Conservation (phyloP, 2,113 vertebrate genomes). For the Onychostruthus taczanowskii region DNA sequence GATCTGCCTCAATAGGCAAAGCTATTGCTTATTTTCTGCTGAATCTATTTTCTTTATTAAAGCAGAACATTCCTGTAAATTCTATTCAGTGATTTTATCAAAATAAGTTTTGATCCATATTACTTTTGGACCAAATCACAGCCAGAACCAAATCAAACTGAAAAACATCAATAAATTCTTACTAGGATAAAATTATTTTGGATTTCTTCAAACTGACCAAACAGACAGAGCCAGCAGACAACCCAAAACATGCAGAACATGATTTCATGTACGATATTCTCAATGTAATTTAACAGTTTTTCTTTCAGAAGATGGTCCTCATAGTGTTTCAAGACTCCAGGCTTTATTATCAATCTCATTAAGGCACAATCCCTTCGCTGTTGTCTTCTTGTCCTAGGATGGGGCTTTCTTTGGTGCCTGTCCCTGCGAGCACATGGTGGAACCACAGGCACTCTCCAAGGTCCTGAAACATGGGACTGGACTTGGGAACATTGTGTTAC, state of each 20-base stretch:
- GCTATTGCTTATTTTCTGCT: not conserved
- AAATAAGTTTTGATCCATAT: not conserved
- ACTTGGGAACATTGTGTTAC: not conserved
- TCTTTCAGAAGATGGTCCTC: not conserved
- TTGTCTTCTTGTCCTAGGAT: not conserved
- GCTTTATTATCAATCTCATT: not conserved
- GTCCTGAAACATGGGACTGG: constrained; percentile 64
- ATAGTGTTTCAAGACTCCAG: not conserved
- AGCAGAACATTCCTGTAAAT: not conserved
- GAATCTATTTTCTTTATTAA: not conserved
- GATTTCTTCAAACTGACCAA: not conserved
- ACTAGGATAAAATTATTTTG: not conserved
- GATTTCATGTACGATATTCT: not conserved
- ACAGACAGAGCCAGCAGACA: not conserved
- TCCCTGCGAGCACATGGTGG: accelerated
- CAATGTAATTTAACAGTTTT: not conserved
- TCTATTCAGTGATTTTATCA: not conserved
- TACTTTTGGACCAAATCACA: not conserved
- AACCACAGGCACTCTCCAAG: constrained; percentile 63
- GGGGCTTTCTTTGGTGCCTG: accelerated
- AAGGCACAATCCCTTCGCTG: not conserved
- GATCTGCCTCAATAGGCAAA: not conserved
- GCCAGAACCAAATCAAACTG: not conserved
- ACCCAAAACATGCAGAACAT: not conserved
- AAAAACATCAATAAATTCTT: not conserved